These are phyloP conservation scores for Setophaga petechia DNA, from an alignment of 2,113 vertebrate species.

Conservation along the genomic window DNA sequence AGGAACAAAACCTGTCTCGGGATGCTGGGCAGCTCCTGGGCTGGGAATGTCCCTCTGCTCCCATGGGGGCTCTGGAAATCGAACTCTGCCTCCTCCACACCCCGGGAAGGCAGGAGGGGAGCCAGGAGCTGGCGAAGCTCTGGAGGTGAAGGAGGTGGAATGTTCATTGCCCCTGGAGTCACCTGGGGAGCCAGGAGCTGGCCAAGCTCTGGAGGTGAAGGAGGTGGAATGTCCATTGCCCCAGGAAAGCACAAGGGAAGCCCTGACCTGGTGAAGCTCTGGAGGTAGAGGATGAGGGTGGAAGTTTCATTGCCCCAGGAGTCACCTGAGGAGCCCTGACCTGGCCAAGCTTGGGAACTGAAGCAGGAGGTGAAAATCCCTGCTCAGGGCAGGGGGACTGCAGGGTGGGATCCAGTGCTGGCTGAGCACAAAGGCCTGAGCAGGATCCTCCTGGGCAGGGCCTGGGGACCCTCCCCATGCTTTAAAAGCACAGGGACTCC, in stretches of 20 bases:
- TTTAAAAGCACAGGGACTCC: background rate
- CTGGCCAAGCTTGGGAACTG: background rate
- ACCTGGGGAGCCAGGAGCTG: background rate
- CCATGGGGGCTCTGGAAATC: background rate
- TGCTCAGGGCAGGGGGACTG: background rate
- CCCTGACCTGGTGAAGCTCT: background rate
- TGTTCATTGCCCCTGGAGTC: no score
- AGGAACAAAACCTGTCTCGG: background rate
- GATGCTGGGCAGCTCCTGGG: background rate
- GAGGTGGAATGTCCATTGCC: no score
- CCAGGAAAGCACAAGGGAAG: no score
- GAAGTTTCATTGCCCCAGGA: background rate
- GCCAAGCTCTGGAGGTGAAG: no score
- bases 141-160: no score
- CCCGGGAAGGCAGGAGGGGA: rapidly evolving
- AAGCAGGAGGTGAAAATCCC: background rate
- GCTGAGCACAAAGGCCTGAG: rapidly evolving
- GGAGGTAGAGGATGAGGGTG: background rate
- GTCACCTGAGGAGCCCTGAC: rapidly evolving
- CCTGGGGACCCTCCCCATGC: background rate
- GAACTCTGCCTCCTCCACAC: background rate
- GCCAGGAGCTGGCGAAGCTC: no score
- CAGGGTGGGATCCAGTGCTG: rapidly evolving
- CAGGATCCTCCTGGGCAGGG: background rate
- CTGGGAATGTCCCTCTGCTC: background rate